A percentile compares a stretch with the other conserved stretches of the same genome.
Conservation (phyloP, 2,797 vertebrate species). For the Pipistrellus pipistrellus region DNA sequence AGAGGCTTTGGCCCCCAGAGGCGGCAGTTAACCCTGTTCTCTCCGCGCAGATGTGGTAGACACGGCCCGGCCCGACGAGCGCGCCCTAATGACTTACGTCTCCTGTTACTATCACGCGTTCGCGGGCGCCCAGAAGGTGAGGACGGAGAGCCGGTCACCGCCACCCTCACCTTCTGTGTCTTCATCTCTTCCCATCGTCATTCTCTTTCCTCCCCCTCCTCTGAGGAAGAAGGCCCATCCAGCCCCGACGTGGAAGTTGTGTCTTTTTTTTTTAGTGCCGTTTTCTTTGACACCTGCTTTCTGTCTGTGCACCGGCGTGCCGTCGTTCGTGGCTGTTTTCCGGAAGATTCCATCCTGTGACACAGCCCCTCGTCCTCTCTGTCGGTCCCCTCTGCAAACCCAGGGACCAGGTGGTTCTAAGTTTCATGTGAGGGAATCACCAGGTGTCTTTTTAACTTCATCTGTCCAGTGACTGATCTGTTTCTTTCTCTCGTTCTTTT, state of each 20-base stretch:
- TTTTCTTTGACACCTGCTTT: conserved; percentile 77
- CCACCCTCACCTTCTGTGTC: conserved; percentile 83
- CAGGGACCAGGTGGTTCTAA: not conserved
- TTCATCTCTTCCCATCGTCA: conserved; percentile 58
- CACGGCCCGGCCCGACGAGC: conserved; percentile 87
- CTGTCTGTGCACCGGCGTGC: conserved; percentile 69
- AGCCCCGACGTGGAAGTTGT: conserved; percentile 72
- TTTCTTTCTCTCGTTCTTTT: not conserved
- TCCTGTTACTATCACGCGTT: conserved; percentile 89
- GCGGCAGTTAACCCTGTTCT: conserved; percentile 84
- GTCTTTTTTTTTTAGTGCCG: conserved; percentile 67
- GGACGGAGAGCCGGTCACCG: conserved; percentile 75
- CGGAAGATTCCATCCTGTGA: conserved; percentile 71
- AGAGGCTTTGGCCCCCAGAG: conserved; percentile 18
- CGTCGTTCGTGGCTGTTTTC: conserved; percentile 71
- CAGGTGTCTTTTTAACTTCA: conserved; percentile 36
- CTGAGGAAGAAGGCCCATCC: conserved; percentile 58
- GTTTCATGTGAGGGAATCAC: conserved; percentile 35
- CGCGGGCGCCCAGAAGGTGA: conserved; percentile 88
- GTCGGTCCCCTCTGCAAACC: conserved; percentile 76
- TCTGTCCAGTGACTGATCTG: conserved; percentile 48
- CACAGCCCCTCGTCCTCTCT: conserved; percentile 72
- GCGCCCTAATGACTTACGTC: conserved; percentile 87
- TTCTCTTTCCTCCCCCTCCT: conserved; percentile 53
- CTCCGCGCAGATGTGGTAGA: conserved; percentile 86